These are phyloP conservation scores for Eupithecia subumbrata DNA, from an alignment of 2,888 invertebrate genomes.

Conservation along the genomic window DNA sequence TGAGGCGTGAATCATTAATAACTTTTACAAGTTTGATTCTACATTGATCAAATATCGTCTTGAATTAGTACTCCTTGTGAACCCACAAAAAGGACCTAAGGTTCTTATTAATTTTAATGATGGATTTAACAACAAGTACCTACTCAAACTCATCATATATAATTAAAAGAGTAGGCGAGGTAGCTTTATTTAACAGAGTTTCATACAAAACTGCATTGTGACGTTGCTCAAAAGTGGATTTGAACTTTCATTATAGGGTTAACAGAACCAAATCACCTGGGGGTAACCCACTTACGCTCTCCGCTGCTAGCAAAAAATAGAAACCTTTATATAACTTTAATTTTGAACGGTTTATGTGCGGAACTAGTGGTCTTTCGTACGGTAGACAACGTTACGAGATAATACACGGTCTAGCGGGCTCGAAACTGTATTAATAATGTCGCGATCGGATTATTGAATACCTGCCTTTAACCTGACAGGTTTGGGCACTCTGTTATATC, in stretches of 20 bases:
- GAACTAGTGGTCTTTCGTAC: background rate
- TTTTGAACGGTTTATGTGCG: background rate
- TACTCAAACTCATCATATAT: background rate
- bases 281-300: background rate
- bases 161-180: background rate
- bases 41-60: background rate
- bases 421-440: conserved; percentile 30
- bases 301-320: background rate
- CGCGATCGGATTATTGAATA: conserved; percentile 26
- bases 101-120: background rate
- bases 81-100: background rate
- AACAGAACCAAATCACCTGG: background rate
- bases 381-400: conserved; percentile 20
- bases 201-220: background rate
- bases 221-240: background rate
- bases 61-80: background rate
- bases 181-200: background rate
- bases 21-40: background rate
- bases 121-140: background rate
- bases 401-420: conserved; percentile 15
- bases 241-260: background rate
- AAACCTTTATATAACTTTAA: background rate
- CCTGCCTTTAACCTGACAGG: conserved; percentile 21
- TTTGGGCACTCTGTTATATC: background rate
- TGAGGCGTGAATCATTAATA: background rate